Conservation (phyloP, 92 coral and sea anemone genomes). For the Parazoanthus swiftii region DNA sequence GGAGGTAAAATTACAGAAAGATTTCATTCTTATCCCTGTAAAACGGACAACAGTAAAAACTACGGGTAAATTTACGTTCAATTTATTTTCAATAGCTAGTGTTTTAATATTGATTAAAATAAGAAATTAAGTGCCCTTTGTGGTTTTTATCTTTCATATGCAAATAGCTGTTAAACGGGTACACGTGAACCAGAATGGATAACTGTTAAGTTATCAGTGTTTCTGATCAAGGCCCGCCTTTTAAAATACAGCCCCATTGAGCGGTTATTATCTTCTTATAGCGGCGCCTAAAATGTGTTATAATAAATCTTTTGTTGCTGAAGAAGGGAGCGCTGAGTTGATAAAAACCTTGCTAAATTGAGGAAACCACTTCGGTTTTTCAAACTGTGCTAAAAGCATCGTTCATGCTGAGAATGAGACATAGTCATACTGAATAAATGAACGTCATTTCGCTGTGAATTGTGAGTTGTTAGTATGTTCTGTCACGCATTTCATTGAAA, state of each 20-base stretch:
- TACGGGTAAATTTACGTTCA: not conserved
- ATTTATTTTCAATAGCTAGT: no score
- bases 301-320: constrained; percentile 8
- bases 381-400: constrained; percentile 19
- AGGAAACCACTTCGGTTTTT: not conserved
- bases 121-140: not conserved
- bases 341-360: constrained; percentile 22
- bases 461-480: not conserved
- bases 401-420: constrained; percentile 14
- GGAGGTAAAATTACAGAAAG: not conserved
- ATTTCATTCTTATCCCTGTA: not conserved
- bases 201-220: constrained; percentile 1
- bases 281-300: constrained; percentile 1
- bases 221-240: constrained; percentile 15
- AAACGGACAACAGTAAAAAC: not conserved
- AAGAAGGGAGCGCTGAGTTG: constrained; percentile 5
- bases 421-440: not conserved
- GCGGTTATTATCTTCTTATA: not conserved
- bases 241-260: constrained; percentile 1
- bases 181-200: not conserved
- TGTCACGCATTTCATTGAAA: not conserved
- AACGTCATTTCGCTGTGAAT: not conserved
- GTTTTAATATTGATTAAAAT: not conserved
- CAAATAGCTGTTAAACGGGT: not conserved
- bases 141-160: not conserved